These are phyloP conservation scores for Sisyra nigra DNA, from an alignment of 2,888 invertebrate species.

Conservation along the genomic window DNA sequence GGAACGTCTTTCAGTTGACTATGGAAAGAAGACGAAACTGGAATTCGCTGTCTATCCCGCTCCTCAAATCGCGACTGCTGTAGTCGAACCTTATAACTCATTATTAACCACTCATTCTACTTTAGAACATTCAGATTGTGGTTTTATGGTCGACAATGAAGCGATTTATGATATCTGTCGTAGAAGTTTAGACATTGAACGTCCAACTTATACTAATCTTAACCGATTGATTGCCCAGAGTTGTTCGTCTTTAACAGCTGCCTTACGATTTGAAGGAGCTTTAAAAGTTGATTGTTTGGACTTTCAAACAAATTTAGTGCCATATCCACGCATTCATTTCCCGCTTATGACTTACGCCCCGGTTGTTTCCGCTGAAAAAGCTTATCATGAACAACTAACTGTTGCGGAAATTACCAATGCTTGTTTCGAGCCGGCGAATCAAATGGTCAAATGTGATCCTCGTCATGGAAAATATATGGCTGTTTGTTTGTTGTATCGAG, in stretches of 20 bases:
- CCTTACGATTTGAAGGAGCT: constrained; percentile 38
- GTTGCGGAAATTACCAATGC: constrained; percentile 39
- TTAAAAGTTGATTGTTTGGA: constrained; percentile 40
- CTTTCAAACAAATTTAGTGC: constrained; percentile 37
- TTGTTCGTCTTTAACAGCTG: constrained; percentile 38
- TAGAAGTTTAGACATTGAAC: constrained; percentile 35
- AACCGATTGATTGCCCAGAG: constrained; percentile 38
- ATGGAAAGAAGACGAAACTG: constrained; percentile 46
- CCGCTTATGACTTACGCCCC: constrained; percentile 36
- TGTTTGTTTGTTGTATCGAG: constrained; percentile 32
- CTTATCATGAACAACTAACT: constrained; percentile 35
- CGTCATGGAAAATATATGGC: constrained; percentile 35
- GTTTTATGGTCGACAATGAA: constrained; percentile 39
- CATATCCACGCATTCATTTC: constrained; percentile 42
- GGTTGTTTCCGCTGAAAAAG: constrained; percentile 37
- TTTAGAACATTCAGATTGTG: constrained; percentile 44
- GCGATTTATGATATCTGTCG: constrained; percentile 41
- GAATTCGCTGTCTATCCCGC: constrained; percentile 52
- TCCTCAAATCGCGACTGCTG: constrained; percentile 31
- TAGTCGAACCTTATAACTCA: constrained; percentile 39
- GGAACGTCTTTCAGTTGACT: constrained; percentile 47
- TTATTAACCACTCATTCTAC: constrained; percentile 45
- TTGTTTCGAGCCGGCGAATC: constrained; percentile 42
- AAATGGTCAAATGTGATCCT: constrained; percentile 36
- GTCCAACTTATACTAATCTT: constrained; percentile 43